Percentiles rank a stretch among this genome's conserved stretches.
phyloP scores from a whole-genome alignment of 2,113 vertebrate genomes.

The Callospermophilus lateralis region DNA sequence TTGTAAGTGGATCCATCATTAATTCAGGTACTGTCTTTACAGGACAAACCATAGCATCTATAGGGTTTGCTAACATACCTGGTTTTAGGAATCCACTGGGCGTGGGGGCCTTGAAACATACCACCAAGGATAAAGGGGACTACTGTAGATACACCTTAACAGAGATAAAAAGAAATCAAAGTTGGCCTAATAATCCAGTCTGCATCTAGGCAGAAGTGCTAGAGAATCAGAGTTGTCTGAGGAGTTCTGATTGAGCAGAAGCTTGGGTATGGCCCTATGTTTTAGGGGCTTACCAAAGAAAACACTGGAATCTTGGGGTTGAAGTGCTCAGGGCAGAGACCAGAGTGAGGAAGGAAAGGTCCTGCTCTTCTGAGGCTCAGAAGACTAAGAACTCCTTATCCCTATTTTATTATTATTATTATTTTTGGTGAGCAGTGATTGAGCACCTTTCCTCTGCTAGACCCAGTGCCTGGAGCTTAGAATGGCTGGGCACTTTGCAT shows the following conservation, averaged over 20 bases:
- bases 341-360: background rate
- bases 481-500: background rate
- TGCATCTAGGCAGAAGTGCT: background rate
- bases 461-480: background rate
- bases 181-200: background rate
- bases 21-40: background rate
- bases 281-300: slow-evolving; percentile 2
- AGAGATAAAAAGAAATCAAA: background rate
- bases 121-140: background rate
- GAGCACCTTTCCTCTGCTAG: background rate
- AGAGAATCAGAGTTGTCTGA: background rate
- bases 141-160: background rate
- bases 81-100: background rate
- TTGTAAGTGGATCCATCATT: background rate
- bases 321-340: background rate
- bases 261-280: background rate
- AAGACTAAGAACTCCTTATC: background rate
- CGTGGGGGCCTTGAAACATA: background rate
- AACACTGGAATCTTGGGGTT: background rate
- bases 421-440: background rate
- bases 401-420: background rate
- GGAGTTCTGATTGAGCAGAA: background rate
- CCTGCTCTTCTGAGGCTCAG: background rate
- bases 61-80: background rate
- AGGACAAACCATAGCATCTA: background rate